Percentiles rank a stretch among this genome's conserved stretches.
These are phyloP conservation scores for Gorsachius magnificus DNA, from an alignment of 2,797 vertebrate genomes.

Conservation along the genomic window DNA sequence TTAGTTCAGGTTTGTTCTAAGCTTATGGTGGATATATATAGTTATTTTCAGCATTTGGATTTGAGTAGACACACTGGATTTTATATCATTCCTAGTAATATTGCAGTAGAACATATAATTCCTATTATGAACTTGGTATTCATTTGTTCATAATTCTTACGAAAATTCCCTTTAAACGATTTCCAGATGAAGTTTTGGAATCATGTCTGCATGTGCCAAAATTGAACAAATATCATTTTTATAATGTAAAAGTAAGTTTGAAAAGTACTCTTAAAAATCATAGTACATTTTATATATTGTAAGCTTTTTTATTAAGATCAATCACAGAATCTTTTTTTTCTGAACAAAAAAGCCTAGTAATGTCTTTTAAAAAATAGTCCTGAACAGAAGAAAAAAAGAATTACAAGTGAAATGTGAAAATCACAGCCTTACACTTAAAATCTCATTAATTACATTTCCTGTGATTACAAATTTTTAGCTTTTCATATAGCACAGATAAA, in stretches of 20 bases:
- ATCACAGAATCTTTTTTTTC: background rate
- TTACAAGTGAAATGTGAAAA: background rate
- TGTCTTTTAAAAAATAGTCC: background rate
- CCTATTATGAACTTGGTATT: background rate
- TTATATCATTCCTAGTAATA: background rate
- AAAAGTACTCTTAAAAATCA: background rate
- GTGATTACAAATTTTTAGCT: background rate
- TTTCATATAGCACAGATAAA: background rate
- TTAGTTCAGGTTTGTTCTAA: background rate
- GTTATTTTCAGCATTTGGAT: background rate
- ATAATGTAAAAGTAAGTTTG: background rate
- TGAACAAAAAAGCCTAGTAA: background rate
- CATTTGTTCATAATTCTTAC: background rate
- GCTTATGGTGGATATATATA: background rate
- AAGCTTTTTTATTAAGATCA: background rate
- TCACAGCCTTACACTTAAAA: background rate
- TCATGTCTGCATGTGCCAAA: background rate
- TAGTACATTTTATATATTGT: background rate
- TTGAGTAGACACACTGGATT: background rate
- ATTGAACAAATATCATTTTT: background rate
- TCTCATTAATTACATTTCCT: background rate
- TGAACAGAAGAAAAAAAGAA: background rate
- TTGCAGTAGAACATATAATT: background rate
- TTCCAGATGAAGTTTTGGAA: background rate
- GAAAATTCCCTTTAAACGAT: background rate